These are phyloP conservation scores for Nautilus pompilius DNA, from an alignment of 1,140 invertebrate species.

Conservation along the genomic window DNA sequence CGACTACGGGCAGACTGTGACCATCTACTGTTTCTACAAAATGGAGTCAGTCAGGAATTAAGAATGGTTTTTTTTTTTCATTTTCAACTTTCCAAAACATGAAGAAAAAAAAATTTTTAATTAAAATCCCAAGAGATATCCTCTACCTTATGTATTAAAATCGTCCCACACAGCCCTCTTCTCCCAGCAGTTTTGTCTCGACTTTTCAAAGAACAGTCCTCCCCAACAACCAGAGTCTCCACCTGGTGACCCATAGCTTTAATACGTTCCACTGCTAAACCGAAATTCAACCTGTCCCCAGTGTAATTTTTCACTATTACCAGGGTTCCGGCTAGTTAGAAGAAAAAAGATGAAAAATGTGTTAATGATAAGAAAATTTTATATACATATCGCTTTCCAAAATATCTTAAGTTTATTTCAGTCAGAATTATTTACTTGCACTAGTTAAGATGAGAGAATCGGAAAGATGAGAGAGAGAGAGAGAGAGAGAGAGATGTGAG, in stretches of 20 bases:
- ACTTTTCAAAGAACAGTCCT: slow-evolving; percentile 68
- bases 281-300: slow-evolving; percentile 83
- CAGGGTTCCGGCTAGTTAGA: slow-evolving; percentile 71
- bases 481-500: too few relatives aligned
- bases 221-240: slow-evolving; percentile 67
- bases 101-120: too few relatives aligned
- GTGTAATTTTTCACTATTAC: slow-evolving; percentile 83
- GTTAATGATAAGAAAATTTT: too few relatives aligned
- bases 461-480: too few relatives aligned
- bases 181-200: slow-evolving; percentile 62
- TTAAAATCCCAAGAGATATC: too few relatives aligned
- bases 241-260: slow-evolving; percentile 65
- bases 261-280: slow-evolving; percentile 73
- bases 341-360: slow-evolving; percentile 26
- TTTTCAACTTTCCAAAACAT: too few relatives aligned
- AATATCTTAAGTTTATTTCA: not conserved
- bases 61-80: too few relatives aligned
- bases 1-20: too few relatives aligned
- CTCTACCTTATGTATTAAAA: slow-evolving; percentile 70
- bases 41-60: too few relatives aligned
- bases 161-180: slow-evolving; percentile 72
- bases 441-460: too few relatives aligned
- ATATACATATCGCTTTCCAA: too few relatives aligned
- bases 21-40: too few relatives aligned
- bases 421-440: not conserved